phyloP scores from a whole-genome alignment of 1,140 invertebrate genomes.

The Zaprionus nigranus region DNA sequence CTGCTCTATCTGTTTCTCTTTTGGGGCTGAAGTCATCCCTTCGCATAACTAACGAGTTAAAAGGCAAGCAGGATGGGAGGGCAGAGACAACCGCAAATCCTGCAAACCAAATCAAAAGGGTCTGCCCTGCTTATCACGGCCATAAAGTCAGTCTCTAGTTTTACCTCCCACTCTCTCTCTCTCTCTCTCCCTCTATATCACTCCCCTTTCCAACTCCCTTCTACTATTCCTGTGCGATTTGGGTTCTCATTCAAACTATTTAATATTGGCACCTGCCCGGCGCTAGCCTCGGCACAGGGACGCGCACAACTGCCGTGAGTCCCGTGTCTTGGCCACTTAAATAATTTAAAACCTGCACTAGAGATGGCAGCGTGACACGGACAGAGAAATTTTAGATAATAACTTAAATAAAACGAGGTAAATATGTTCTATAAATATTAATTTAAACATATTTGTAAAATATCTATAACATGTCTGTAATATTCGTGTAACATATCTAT shows the following conservation, averaged over 20 bases:
- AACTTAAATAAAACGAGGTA: too few relatives aligned
- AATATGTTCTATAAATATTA: too few relatives aligned
- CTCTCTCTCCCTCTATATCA: not conserved
- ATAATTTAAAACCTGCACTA: constrained; percentile 58
- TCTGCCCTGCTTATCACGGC: constrained; percentile 76
- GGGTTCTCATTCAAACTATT: constrained; percentile 71
- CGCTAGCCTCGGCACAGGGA: constrained; percentile 10
- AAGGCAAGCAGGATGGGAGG: constrained; percentile 51
- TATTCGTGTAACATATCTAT: too few relatives aligned
- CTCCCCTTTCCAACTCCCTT: not conserved
- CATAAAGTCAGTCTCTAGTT: constrained; percentile 65
- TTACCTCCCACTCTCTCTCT: not conserved
- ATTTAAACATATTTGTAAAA: too few relatives aligned
- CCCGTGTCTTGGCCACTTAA: constrained; percentile 41
- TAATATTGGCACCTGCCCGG: constrained; percentile 78
- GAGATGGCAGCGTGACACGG: constrained; percentile 25
- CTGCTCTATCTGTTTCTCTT: constrained; percentile 3
- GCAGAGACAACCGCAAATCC: constrained; percentile 75
- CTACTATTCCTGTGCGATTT: not conserved
- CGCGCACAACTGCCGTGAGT: constrained; percentile 18
- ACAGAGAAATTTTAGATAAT: rapidly evolving
- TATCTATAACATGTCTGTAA: too few relatives aligned
- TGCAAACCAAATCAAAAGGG: constrained; percentile 80
- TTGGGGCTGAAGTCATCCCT: constrained; percentile 9
- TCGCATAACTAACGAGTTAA: constrained; percentile 77